Evolutionary conservation across 2,888 invertebrate species (phyloP), one percentile per base, ranked within the genome.

Genomic region (Eudemis profundana): DNA sequence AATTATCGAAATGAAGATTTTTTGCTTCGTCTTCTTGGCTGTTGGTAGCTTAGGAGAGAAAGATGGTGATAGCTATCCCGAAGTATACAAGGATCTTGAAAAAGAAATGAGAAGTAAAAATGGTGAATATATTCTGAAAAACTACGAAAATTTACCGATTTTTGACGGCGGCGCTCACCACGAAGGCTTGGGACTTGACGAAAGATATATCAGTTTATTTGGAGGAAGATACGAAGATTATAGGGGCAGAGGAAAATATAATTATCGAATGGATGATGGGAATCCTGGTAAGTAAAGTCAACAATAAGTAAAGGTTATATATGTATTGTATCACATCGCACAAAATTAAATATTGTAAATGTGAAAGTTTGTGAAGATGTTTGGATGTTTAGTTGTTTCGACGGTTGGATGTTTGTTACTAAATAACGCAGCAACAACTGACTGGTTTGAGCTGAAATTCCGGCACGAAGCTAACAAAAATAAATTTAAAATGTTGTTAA

Each of bases 241-340:
- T 7, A 15, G 7, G 8, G 2, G 14, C 1, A 33, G 15, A 33
- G 21, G 36, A 21, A 14, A 21, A 10, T 23, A 38, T 15, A 21
- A 3, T 8, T 61, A 44, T 15, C 23, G 21, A 0, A 3, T 53
- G 2, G 53, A 61, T 14, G 53, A 33, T 12, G 61, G 61, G 27
- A 61, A 61, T 38, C 61, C 61, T 23, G 61, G 61, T 61, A n/a
- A 46, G 51, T 60, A 19, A 40, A 3, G 5, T 40, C 2, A 8
- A 10, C 23, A n/a, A n/a, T n/a, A n/a, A n/a, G n/a, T n/a, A n/a
- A n/a, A n/a, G n/a, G n/a, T n/a, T n/a, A n/a, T n/a, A n/a, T n/a
- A n/a, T n/a, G n/a, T n/a, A n/a, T n/a, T n/a, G n/a, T n/a, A n/a
- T n/a, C n/a, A n/a, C n/a, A n/a, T n/a, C n/a, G n/a, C n/a, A n/a